A percentile compares a stretch with the other conserved stretches of the same genome.
Conservation (phyloP, 1,140 invertebrate species). For the Cydia fagiglandana region DNA sequence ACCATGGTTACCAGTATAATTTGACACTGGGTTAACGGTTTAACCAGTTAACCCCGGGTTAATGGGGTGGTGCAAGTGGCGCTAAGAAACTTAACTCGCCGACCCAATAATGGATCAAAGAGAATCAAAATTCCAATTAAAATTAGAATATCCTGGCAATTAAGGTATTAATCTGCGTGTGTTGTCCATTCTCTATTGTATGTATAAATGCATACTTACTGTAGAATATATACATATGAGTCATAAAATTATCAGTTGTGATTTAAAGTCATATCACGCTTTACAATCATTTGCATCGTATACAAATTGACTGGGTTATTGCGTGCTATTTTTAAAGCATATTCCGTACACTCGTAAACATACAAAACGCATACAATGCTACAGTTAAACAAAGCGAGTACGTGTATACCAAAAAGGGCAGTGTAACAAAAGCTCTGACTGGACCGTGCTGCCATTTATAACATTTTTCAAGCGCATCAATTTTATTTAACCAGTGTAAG, state of each 20-base stretch:
- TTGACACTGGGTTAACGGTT: no score
- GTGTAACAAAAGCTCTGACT: not conserved
- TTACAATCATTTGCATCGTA: not conserved
- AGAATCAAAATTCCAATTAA: no score
- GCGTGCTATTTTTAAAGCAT: not conserved
- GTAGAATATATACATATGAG: not conserved
- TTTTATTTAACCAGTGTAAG: not conserved
- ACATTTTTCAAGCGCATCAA: not conserved
- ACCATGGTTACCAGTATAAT: no score
- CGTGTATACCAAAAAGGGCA: conserved; percentile 4
- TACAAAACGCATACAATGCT: not conserved
- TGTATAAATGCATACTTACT: no score
- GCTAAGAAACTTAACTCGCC: no score
- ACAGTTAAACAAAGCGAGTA: not conserved
- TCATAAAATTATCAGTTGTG: conserved; percentile 11
- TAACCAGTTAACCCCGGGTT: no score
- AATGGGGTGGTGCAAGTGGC: no score
- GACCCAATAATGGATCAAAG: no score
- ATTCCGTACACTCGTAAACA: conserved; percentile 1
- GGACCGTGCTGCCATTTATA: not conserved
- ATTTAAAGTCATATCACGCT: conserved; percentile 6
- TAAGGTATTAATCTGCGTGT: no score
- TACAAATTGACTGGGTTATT: not conserved
- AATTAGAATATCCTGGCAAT: no score
- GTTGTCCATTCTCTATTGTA: no score